phyloP scores from a whole-genome alignment of 2,797 vertebrate species.

The Dallia pectoralis region DNA sequence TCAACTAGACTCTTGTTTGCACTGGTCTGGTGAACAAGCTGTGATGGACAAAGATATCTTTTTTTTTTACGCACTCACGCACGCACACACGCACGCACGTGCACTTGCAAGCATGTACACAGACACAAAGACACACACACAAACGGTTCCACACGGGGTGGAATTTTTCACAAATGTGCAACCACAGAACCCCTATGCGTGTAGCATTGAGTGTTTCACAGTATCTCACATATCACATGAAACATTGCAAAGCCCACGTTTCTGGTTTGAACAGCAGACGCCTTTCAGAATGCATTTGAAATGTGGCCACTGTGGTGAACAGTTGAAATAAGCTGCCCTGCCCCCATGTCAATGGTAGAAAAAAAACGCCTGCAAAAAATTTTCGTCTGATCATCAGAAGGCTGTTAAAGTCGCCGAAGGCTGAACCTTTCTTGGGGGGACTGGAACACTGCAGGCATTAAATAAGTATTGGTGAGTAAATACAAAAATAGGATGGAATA shows the following conservation, averaged over 20 bases:
- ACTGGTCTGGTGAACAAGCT: neutral
- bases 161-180: neutral
- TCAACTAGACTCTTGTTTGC: neutral
- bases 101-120: neutral
- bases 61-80: neutral
- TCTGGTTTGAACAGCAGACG: neutral
- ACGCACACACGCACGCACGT: conserved; percentile 3
- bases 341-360: neutral
- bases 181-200: neutral
- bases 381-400: neutral
- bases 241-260: neutral
- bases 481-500: neutral
- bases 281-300: neutral
- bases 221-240: neutral
- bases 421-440: neutral
- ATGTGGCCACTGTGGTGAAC: neutral
- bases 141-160: neutral
- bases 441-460: neutral
- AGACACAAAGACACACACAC: neutral
- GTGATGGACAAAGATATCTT: neutral
- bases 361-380: neutral
- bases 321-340: neutral
- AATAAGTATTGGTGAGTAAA: neutral
- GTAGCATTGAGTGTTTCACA: neutral
- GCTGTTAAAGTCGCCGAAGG: neutral